phyloP scores from a whole-genome alignment of 2,888 invertebrate genomes.

The Formica aserva region DNA sequence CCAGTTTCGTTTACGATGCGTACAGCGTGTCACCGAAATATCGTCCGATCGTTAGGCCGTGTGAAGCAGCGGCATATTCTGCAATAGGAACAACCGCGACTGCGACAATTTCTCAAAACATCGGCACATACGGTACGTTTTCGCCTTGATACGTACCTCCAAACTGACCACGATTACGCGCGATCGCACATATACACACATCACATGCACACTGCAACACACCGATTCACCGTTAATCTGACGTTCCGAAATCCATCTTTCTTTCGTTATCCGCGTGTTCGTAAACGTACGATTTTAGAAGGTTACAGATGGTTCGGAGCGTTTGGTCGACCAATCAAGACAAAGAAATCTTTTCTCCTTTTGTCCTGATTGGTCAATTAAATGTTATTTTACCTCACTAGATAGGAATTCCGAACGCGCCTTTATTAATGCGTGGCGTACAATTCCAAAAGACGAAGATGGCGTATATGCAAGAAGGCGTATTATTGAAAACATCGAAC shows the following conservation, averaged over 20 bases:
- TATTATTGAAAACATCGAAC: too few species aligned
- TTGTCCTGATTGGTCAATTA: not conserved
- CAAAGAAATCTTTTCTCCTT: not conserved
- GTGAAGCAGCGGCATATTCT: slow-evolving; percentile 58
- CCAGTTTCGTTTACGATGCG: slow-evolving; percentile 26
- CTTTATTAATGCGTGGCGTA: too few species aligned
- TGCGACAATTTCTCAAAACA: slow-evolving; percentile 43
- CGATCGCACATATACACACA: not conserved
- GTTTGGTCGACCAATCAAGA: not conserved
- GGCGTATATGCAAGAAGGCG: too few species aligned
- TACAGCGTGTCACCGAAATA: not conserved
- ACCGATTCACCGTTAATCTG: slow-evolving; percentile 8
- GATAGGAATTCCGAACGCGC: too few species aligned
- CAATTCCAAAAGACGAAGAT: too few species aligned
- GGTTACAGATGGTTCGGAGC: not conserved
- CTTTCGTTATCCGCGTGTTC: not conserved
- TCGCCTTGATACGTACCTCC: slow-evolving; percentile 66
- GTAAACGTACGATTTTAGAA: not conserved
- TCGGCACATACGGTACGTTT: slow-evolving; percentile 62
- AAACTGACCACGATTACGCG: slow-evolving; percentile 49
- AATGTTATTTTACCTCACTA: too few species aligned
- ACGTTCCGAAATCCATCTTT: slow-evolving; percentile 57
- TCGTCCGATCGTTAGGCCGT: slow-evolving; percentile 30
- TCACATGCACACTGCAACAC: not conserved
- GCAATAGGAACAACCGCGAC: slow-evolving; percentile 24